A percentile compares a stretch with the other conserved stretches of the same genome.
These are phyloP conservation scores for Leptarthrus brevirostris DNA, from an alignment of 2,888 invertebrate species.

Conservation along the genomic window DNA sequence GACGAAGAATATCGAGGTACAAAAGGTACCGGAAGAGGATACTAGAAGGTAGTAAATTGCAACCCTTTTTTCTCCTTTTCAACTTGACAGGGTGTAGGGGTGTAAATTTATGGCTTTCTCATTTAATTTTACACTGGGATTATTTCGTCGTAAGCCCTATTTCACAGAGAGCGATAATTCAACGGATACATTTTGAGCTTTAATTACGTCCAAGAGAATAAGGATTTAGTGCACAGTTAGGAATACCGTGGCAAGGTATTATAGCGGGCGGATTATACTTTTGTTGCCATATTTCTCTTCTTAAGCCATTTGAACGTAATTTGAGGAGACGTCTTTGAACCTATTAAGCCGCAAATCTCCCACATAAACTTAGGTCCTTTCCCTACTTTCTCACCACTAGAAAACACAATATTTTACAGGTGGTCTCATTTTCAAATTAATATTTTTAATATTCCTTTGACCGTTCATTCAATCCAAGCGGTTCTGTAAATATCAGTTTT, in stretches of 20 bases:
- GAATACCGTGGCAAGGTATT: not conserved
- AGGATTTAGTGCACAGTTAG: not conserved
- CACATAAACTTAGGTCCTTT: too few relatives aligned
- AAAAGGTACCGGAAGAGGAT: conserved; percentile 4
- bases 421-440: too few relatives aligned
- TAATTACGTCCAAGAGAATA: conserved; percentile 20
- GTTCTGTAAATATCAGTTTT: too few relatives aligned
- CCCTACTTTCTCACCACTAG: too few relatives aligned
- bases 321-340: too few relatives aligned
- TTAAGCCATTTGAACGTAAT: too few relatives aligned
- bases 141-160: not conserved
- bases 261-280: too few relatives aligned
- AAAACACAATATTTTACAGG: too few relatives aligned
- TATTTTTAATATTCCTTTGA: too few relatives aligned
- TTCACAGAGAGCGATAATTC: not conserved
- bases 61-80: not conserved
- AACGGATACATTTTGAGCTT: not conserved
- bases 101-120: conserved; percentile 31
- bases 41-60: conserved; percentile 20
- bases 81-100: conserved; percentile 1
- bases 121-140: conserved; percentile 7
- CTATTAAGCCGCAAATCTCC: too few relatives aligned
- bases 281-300: too few relatives aligned
- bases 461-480: too few relatives aligned
- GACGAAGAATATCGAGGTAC: not conserved